Conservation (phyloP, 2,888 invertebrate species). For the Ophion ellenae region DNA sequence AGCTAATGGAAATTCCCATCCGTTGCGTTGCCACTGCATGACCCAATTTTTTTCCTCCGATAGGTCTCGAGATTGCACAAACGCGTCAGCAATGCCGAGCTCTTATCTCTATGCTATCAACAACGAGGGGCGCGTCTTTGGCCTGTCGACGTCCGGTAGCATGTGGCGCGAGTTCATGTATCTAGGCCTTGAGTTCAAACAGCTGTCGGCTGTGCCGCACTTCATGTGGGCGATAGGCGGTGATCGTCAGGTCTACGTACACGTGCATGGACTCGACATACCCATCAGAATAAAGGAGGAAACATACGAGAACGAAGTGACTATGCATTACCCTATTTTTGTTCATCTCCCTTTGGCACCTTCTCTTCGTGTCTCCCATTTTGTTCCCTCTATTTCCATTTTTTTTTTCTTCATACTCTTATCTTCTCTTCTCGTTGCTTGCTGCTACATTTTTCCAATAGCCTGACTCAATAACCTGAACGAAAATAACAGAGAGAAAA, state of each 20-base stretch:
- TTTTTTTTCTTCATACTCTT: not conserved
- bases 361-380: not conserved
- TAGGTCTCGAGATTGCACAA: not conserved
- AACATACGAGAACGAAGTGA: constrained; percentile 95
- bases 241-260: constrained; percentile 96
- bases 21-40: not conserved
- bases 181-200: constrained; percentile 94
- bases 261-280: constrained; percentile 94
- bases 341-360: not conserved
- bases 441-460: not conserved
- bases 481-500: not conserved
- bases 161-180: constrained; percentile 95
- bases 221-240: constrained; percentile 97
- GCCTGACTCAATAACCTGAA: not conserved
- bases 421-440: not conserved
- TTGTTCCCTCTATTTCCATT: not conserved
- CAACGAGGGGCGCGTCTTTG: constrained; percentile 94
- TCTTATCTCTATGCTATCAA: constrained; percentile 93
- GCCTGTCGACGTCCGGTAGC: constrained; percentile 91
- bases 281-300: constrained; percentile 96
- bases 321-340: not conserved
- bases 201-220: constrained; percentile 92
- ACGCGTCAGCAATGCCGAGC: constrained; percentile 86
- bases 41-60: constrained; percentile 9
- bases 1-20: not conserved